A percentile compares a stretch with the other conserved stretches of the same genome.
Conservation (phyloP, 2,888 invertebrate genomes). For the Cynaeus angustus region DNA sequence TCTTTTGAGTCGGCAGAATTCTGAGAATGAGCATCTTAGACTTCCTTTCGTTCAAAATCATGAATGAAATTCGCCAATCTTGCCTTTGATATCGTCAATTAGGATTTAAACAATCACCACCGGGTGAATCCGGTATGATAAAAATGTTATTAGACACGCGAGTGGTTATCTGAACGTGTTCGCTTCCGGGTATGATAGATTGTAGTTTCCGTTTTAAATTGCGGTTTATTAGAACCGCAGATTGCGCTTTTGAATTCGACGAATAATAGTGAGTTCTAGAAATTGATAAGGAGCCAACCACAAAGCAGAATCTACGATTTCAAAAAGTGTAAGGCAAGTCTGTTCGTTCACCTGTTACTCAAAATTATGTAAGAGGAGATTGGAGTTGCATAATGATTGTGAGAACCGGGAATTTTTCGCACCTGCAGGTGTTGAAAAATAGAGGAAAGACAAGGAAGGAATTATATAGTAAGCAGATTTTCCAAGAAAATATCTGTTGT, state of each 20-base stretch:
- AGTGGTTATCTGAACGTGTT: conserved; percentile 52
- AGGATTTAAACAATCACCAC: conserved; percentile 31
- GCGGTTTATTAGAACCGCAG: conserved; percentile 45
- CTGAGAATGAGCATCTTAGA: no score
- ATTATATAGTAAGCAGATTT: no score
- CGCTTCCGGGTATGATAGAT: conserved; percentile 56
- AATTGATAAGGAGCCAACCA: conserved; percentile 17
- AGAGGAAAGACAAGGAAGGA: no score
- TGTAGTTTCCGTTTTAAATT: conserved; percentile 53
- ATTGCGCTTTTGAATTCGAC: conserved; percentile 38
- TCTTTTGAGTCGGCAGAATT: no score
- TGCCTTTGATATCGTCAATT: neutral
- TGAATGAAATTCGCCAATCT: no score
- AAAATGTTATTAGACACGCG: conserved; percentile 51
- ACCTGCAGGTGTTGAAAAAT: no score
- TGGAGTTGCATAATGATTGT: conserved; percentile 2
- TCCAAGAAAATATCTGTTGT: no score
- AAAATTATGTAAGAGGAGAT: neutral
- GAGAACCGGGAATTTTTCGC: neutral
- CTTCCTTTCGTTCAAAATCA: no score
- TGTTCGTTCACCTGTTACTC: conserved; percentile 5
- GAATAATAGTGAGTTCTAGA: conserved; percentile 25
- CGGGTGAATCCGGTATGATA: conserved; percentile 53
- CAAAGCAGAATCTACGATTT: neutral
- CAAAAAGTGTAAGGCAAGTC: neutral